Base-by-base conservation (phyloP, 1,140 invertebrate species). In the Nomia melanderi region DNA sequence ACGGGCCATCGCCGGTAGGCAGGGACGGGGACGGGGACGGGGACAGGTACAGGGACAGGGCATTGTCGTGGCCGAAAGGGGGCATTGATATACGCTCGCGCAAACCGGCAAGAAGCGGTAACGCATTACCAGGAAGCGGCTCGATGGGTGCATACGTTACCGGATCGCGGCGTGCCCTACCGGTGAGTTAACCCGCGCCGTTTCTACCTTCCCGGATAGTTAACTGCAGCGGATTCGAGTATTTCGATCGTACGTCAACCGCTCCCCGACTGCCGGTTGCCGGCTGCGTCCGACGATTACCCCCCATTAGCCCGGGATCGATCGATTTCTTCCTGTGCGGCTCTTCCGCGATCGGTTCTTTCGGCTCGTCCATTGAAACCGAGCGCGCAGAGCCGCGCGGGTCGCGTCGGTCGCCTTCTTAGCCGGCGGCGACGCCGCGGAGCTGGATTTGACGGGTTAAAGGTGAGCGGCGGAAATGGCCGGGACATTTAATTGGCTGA, bases 131-230 rank as follows among this genome's bases (percentile, higher is more conserved):
- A 81, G 85, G 80, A 87, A 86, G 73, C 72, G 69, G 50, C 63
- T 36, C 79, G 82, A 86, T 86, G 77, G 82, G 54, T 78, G 85
- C 82, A 87, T 87, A 86, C 70, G 82, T 87, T 85, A 79, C 82
- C 44, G 77, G 82, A 74, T 85, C 69, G 62, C 69, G 44, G 78
- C 39, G 11, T 47, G 41, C 41, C 41, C 41, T 86, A 71, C 64
- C 73, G 73, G 74, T 75, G 74, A 79, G 79, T 75, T 81, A 82
- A 78, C 69, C 76, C 62, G 50, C 14, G 27, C n/a, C 20, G n/a
- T 31, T 29, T 41, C 63, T 54, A 56, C 60, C 73, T 67, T 53
- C 36, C 65, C 63, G 72, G 75, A 65, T 75, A 81, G 83, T 85
- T 85, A 86, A 86, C 81, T 85, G 78, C 83, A 74, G 56, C 77